phyloP scores from a whole-genome alignment of 1,140 invertebrate genomes.

The Oedothorax gibbosus region DNA sequence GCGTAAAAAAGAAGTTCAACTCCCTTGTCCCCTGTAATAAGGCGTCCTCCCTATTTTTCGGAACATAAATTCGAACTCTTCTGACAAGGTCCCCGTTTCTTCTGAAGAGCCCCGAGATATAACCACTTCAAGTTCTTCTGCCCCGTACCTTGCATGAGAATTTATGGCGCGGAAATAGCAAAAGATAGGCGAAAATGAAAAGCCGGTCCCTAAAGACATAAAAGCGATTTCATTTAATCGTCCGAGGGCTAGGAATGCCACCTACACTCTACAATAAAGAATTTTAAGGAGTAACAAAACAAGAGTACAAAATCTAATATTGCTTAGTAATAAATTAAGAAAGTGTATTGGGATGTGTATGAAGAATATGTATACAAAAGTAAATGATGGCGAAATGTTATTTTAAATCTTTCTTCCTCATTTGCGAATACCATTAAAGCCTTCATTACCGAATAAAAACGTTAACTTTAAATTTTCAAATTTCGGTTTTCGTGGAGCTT shows the following conservation, averaged over 20 bases:
- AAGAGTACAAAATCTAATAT: too few species aligned
- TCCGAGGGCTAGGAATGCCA: not conserved
- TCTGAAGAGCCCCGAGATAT: conserved; percentile 17
- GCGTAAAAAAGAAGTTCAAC: not conserved
- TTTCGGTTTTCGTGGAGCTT: too few species aligned
- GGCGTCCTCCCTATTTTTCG: conserved; percentile 39
- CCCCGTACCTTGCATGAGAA: conserved; percentile 16
- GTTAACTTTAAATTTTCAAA: too few species aligned
- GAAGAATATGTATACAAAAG: too few species aligned
- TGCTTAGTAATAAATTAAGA: too few species aligned
- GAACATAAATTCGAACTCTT: conserved; percentile 37
- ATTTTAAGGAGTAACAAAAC: too few species aligned
- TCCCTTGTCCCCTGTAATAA: conserved; percentile 5
- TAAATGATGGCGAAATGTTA: too few species aligned
- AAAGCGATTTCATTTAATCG: conserved; percentile 41
- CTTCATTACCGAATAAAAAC: too few species aligned
- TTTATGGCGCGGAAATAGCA: conserved; percentile 54
- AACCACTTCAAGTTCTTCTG: conserved; percentile 45
- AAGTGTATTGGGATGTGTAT: too few species aligned
- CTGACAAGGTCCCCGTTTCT: conserved; percentile 20
- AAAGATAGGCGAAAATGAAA: conserved; percentile 55
- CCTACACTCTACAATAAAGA: not conserved
- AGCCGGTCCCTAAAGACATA: conserved; percentile 1
- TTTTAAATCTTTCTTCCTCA: too few species aligned
- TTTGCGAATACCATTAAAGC: too few species aligned